Evolutionary conservation across 2,797 vertebrate genomes (phyloP).

Genomic region (Philypnodon macrostomus): DNA sequence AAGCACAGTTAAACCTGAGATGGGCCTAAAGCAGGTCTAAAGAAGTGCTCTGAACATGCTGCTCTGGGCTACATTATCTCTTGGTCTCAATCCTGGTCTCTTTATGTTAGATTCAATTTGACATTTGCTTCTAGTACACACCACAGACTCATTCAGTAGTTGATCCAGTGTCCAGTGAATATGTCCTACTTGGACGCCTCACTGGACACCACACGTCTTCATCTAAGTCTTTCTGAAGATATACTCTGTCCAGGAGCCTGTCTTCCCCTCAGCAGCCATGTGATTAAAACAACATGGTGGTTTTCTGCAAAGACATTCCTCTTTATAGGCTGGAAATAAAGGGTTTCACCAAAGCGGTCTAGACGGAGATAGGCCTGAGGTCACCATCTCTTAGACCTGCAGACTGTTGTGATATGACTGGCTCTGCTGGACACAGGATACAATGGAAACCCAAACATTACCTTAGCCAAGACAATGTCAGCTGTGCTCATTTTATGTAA

Average conservation of each 20-base stretch:
- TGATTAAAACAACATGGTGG: conserved; percentile 32
- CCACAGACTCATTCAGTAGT: neutral
- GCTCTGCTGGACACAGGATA: conserved; percentile 57
- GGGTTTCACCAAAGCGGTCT: conserved; percentile 30
- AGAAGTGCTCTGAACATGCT: too few species aligned
- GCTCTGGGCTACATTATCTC: neutral
- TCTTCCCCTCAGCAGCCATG: conserved; percentile 9
- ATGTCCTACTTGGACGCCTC: conserved; percentile 7
- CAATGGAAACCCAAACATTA: conserved; percentile 68
- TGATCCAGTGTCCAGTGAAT: conserved; percentile 2
- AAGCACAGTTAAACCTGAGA: too few species aligned
- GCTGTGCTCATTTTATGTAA: conserved; percentile 51
- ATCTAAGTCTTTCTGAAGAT: conserved; percentile 6
- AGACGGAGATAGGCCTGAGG: conserved; percentile 49
- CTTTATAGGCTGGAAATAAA: conserved; percentile 25
- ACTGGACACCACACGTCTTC: conserved; percentile 1
- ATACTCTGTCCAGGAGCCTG: conserved; percentile 12
- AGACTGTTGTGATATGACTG: conserved; percentile 62
- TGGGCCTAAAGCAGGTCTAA: too few species aligned
- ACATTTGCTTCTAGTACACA: neutral
- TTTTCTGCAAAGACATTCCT: conserved; percentile 18
- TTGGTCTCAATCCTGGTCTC: neutral
- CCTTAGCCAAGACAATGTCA: conserved; percentile 40
- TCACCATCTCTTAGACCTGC: conserved; percentile 37
- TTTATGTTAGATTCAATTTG: neutral